A percentile compares a stretch with the other conserved stretches of the same genome.
Conservation (phyloP, 1,140 invertebrate genomes). For the Drosophila elegans region DNA sequence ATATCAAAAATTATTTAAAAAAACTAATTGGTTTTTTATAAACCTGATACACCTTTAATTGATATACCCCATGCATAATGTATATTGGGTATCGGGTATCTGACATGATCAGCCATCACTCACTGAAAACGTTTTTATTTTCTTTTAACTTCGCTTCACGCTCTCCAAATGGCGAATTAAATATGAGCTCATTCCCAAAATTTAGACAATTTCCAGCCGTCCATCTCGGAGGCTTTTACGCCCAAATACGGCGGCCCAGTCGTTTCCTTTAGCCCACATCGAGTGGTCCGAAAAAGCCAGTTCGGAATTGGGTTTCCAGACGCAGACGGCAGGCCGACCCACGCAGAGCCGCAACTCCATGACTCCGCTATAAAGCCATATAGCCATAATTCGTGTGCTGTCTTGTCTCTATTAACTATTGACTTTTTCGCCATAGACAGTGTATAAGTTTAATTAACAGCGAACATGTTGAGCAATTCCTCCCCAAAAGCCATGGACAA, state of each 20-base stretch:
- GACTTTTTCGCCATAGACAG: conserved; percentile 34
- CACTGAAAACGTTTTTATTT: conserved; percentile 34
- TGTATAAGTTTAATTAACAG: conserved; percentile 74
- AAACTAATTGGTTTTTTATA: no score
- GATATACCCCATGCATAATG: neutral
- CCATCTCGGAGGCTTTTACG: conserved; percentile 67
- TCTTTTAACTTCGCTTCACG: conserved; percentile 45
- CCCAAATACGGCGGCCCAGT: conserved; percentile 63
- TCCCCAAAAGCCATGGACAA: conserved; percentile 34
- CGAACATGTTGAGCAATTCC: conserved; percentile 54
- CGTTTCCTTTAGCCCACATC: conserved; percentile 79
- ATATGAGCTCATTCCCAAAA: conserved; percentile 73
- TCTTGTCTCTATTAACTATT: conserved; percentile 50
- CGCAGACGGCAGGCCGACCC: conserved; percentile 58
- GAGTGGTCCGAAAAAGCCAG: conserved; percentile 57
- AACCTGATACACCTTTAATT: neutral
- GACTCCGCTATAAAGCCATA: conserved; percentile 14
- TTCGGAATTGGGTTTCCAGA: conserved; percentile 72
- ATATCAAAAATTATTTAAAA: no score
- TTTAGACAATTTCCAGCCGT: conserved; percentile 53
- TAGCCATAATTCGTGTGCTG: conserved; percentile 26
- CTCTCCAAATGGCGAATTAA: conserved; percentile 48
- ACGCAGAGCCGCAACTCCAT: conserved; percentile 32
- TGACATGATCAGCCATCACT: conserved; percentile 40
- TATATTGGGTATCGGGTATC: conserved; percentile 10